Base-by-base conservation (phyloP, 2,888 invertebrate species). In the Caenorhabditis angaria region DNA sequence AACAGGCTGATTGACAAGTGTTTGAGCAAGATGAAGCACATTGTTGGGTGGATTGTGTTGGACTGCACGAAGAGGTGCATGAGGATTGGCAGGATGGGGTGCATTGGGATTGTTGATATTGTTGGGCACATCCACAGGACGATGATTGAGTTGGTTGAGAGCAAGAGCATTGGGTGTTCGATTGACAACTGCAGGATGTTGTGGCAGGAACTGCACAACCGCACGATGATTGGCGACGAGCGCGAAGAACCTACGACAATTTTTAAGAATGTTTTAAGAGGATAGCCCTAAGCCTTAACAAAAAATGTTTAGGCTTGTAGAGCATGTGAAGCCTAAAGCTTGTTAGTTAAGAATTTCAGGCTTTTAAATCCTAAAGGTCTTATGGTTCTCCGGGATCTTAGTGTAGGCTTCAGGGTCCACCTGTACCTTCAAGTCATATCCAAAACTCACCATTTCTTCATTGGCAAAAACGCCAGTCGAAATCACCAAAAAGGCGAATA, bases 101-200 rank as follows among this genome's bases (percentile, higher is more conserved):
- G 25, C 78, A 78, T 53, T 76, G 73, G 27, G 71, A 62, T 47
- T 68, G 70, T 41, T 76, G 76, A 29, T 71, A 66, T 35, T 66
- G 67, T 48, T 73, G 75, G 29, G 78, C 75, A 60, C 78, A 78
- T 61, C 76, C 78, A 53, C 78, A 78, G 5, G 51, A 25, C 2
- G 73, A 53, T 32, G 58, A 59, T 53, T 77, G 77, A 35, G 68
- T 74, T 54, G 78, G 57, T 51, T 73, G 76, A 48, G 70, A 66
- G 62, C 78, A 78, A 5, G 75, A 70, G 54, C 78, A 78, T 18
- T 60, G 64, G 2, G 65, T 41, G 50, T 68, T 67, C 5, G 65
- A 18, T 28, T 71, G 71, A 28, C 77, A 78, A 61, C 66, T 70
- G 56, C 78, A 78, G 10, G 62, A 56, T 22, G 73, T 56, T 3